These are phyloP conservation scores for Apodemus agrarius DNA, from an alignment of 2,797 vertebrate species.

Conservation along the genomic window DNA sequence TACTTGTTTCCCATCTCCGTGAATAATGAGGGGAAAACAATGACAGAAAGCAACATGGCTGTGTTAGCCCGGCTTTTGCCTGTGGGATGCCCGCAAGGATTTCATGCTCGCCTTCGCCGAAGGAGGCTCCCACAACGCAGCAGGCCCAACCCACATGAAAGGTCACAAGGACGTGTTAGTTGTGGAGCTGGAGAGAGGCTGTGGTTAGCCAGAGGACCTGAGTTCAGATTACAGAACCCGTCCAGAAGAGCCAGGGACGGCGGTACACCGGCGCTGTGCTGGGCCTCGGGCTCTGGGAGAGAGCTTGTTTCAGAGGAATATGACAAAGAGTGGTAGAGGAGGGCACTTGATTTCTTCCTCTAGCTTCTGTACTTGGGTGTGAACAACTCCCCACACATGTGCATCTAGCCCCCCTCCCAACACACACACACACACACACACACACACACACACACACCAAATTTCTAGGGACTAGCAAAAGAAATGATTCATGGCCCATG, in stretches of 20 bases:
- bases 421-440: too few species aligned
- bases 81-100: not conserved
- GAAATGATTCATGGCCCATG: not conserved
- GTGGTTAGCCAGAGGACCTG: too few species aligned
- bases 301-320: not conserved
- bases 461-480: constrained; percentile 29
- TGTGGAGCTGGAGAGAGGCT: not conserved
- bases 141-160: not conserved
- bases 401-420: not conserved
- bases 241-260: not conserved
- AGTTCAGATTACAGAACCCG: not conserved
- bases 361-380: not conserved
- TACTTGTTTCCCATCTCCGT: not conserved
- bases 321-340: not conserved
- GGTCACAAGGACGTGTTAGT: constrained; percentile 11
- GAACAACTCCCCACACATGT: not conserved
- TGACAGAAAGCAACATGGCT: not conserved
- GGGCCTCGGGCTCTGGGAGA: not conserved
- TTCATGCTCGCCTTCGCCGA: not conserved
- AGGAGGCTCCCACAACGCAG: not conserved
- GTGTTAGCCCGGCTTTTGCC: not conserved
- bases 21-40: not conserved
- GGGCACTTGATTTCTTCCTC: not conserved
- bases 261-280: not conserved
- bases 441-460: too few species aligned